Evolutionary conservation across 2,113 vertebrate species (phyloP), one percentile per base, ranked within the genome.

Genomic region (Brachirus orientalis): DNA sequence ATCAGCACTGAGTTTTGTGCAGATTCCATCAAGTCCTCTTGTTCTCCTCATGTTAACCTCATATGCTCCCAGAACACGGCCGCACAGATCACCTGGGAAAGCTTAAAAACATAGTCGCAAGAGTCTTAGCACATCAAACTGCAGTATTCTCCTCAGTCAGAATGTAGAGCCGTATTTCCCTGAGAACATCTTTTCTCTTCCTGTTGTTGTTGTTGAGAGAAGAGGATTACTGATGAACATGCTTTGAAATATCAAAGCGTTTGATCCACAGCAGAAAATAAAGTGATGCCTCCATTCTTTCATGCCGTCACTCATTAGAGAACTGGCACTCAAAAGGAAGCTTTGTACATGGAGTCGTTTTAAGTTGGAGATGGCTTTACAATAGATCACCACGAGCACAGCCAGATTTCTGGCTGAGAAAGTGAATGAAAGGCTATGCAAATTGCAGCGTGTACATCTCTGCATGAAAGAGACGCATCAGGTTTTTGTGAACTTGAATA

Each of bases 201-300:
- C 38, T 19, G 40, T 35, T 51, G 66, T 72, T 58, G 64, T 55
- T 52, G 72, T 40, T 45, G 77, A 79, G 57, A 55, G 72, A 56
- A 4, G 57, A 17, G 70, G 44, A 75, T 77, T 67, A 78, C 63
- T 76, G 79, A 77, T 76, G 80, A 54, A 43, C 14, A 20, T 3
- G 63, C 79, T 82, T 77, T 80, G 74, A 80, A 83, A 78, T 68
- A 72, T 82, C 67, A 67, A 78, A 83, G 68, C 48, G 47, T 75
- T 69, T 77, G 59, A 72, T 74, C 38, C 52, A 3, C 13, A 11
- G 6, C 33, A 65, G 38, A 74, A 57, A 82, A 28, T 72, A 64
- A 65, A 75, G 76, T 64, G 78, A 79, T 55, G 84, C 61, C 77
- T 73, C 51, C 19, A 36, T 45, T 56, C 77, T 73, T 78, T 84